Percentiles rank a stretch among this genome's conserved stretches.
Conservation (phyloP, 2,888 invertebrate species). For the Agriotes lineatus region DNA sequence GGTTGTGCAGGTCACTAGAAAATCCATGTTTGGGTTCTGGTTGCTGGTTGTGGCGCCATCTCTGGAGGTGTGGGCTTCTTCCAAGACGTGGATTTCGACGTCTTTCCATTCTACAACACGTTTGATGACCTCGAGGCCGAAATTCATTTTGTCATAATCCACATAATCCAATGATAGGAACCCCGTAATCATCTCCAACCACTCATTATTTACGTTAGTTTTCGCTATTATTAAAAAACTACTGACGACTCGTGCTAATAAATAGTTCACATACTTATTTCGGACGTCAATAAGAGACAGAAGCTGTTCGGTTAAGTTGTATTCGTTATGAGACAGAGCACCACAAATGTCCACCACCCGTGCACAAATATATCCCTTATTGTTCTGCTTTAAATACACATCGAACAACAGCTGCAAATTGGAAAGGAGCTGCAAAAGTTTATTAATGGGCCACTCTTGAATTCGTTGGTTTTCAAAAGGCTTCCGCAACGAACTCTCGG, state of each 20-base stretch:
- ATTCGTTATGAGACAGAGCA: slow-evolving; percentile 82
- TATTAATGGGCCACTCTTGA: slow-evolving; percentile 75
- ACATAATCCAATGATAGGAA: slow-evolving; percentile 77
- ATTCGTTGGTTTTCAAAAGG: slow-evolving; percentile 77
- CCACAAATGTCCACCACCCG: slow-evolving; percentile 85
- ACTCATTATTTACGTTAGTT: slow-evolving; percentile 83
- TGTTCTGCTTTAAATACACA: slow-evolving; percentile 86
- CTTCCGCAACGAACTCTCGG: slow-evolving; percentile 77
- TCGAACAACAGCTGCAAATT: slow-evolving; percentile 87
- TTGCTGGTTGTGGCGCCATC: slow-evolving; percentile 58
- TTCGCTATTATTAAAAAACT: slow-evolving; percentile 88
- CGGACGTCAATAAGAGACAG: slow-evolving; percentile 80
- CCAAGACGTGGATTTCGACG: slow-evolving; percentile 82
- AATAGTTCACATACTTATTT: slow-evolving; percentile 84
- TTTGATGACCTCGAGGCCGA: slow-evolving; percentile 87
- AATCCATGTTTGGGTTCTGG: slow-evolving; percentile 22
- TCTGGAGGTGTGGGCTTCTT: slow-evolving; percentile 70
- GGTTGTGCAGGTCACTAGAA: slow-evolving; percentile 68
- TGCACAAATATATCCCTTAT: slow-evolving; percentile 84
- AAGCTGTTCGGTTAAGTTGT: slow-evolving; percentile 87
- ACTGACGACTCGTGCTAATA: slow-evolving; percentile 83
- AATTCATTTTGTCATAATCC: slow-evolving; percentile 81
- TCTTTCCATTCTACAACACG: slow-evolving; percentile 92
- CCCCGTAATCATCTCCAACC: slow-evolving; percentile 83
- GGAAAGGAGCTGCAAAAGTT: slow-evolving; percentile 83